Percentiles rank a stretch among this genome's conserved stretches.
Conservation (phyloP, 2,113 vertebrate species). For the Glareola pratincola region DNA sequence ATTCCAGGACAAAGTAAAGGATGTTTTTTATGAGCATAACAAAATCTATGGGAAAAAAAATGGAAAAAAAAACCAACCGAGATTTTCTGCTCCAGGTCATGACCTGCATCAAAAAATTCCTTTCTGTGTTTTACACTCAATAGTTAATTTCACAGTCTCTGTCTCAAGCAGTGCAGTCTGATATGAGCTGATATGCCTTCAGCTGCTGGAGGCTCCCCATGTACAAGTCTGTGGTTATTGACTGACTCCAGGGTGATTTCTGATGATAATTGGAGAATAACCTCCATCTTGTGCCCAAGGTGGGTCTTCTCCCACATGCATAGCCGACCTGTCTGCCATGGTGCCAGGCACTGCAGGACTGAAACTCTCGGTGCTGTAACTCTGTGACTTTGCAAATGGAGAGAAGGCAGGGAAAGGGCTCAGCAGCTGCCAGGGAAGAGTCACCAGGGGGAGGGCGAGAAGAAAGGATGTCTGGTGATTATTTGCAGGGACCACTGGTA, state of each 20-base stretch:
- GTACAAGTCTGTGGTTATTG: neutral
- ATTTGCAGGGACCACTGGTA: neutral
- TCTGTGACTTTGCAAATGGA: neutral
- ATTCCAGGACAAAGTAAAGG: neutral
- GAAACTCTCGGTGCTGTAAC: neutral
- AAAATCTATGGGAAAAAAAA: neutral
- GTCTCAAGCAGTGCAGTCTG: neutral
- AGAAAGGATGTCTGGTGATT: neutral
- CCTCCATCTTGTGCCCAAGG: neutral
- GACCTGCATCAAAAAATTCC: neutral
- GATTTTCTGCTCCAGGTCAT: neutral
- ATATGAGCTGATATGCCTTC: neutral
- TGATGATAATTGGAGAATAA: neutral
- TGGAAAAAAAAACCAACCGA: neutral
- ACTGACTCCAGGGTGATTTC: neutral
- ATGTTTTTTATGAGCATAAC: neutral
- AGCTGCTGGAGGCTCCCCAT: neutral
- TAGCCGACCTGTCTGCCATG: neutral
- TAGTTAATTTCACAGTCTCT: conserved; percentile 52
- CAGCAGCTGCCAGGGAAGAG: neutral
- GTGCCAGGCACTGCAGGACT: neutral
- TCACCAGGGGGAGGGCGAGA: neutral
- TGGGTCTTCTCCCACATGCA: neutral
- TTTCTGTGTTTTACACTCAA: conserved; percentile 14
- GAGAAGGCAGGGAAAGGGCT: neutral